Evolutionary conservation across 2,113 vertebrate genomes (phyloP), one percentile per base, ranked within the genome.

Genomic region (Zosterops borbonicus): DNA sequence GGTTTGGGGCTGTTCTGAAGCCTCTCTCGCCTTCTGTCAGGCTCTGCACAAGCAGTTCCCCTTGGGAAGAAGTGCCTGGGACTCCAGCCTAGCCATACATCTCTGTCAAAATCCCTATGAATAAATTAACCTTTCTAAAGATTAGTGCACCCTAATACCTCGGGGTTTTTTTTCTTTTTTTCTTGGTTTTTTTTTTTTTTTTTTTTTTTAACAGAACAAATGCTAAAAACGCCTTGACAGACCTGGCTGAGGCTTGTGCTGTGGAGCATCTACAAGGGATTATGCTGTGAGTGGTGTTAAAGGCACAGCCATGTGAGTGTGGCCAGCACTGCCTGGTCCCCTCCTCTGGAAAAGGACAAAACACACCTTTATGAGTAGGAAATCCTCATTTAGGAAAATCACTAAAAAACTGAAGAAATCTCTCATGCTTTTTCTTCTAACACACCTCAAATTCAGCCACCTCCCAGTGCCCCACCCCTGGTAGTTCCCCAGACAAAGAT

Each of bases 91-190:
- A 90, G 98, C 99, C 98, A 99, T 99, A 99, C 99, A 99, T 99
- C 99, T 99, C 99, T 99, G 99, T 99, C 99, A 99, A 98, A 99
- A 99, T 98, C 99, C 99, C 99, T 99, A 99, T 99, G 99, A 99
- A 99, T 99, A 99, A 99, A 99, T 99, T 99, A 99, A 99, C 99
- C 99, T 99, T 99, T 98, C 98, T 99, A 99, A 99, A 99, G 99
- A 99, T 99, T 99, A 99, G 99, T 99, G 98, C 98, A 98, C 99
- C 98, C 98, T 99, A 98, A 98, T 99, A 99, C 99, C 99, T 98
- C 98, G 94, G 99, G 99, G 99, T 98, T 99, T 99, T 98, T 98
- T 99, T 98, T 91, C 83, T 98, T 99, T 99, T 98, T 98, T 99
- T 98, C n/a, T n/a, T n/a, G n/a, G n/a, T n/a, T 91, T 85, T 98